phyloP scores from a whole-genome alignment of 2,113 vertebrate genomes.

The Engystomops pustulosus region DNA sequence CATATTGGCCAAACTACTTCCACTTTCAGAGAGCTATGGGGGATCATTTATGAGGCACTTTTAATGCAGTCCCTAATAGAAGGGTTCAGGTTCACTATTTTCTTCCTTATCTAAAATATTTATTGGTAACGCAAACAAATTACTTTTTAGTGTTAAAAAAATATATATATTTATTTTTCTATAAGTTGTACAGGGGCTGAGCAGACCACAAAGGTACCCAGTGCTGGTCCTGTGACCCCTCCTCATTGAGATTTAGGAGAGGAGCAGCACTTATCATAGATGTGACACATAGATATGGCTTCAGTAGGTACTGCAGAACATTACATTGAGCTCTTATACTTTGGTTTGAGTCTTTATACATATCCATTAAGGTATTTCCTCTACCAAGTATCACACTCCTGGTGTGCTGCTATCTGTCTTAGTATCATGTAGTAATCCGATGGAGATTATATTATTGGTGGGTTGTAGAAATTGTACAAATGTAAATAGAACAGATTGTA shows the following conservation, averaged over 20 bases:
- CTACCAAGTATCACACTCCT: background rate
- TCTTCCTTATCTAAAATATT: too few relatives aligned
- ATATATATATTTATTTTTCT: slow-evolving; percentile 14
- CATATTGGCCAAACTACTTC: background rate
- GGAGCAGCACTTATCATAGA: background rate
- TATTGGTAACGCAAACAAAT: background rate
- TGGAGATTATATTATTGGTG: background rate
- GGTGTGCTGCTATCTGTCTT: background rate
- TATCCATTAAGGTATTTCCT: background rate
- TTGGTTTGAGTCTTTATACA: background rate
- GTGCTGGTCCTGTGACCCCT: slow-evolving; percentile 19
- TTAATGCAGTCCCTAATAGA: too few relatives aligned
- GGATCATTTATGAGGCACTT: background rate
- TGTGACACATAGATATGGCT: too few relatives aligned
- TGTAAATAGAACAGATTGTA: slow-evolving; percentile 22
- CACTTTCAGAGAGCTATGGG: background rate
- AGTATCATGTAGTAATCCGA: background rate
- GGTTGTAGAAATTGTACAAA: slow-evolving; percentile 30
- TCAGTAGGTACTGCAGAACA: background rate
- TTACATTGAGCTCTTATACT: background rate
- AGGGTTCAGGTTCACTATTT: too few relatives aligned
- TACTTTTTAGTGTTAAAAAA: background rate
- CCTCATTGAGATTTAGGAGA: background rate
- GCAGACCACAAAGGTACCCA: background rate
- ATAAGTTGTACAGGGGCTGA: background rate